Conservation (phyloP, 2,888 invertebrate species). For the Apamea epomidion region DNA sequence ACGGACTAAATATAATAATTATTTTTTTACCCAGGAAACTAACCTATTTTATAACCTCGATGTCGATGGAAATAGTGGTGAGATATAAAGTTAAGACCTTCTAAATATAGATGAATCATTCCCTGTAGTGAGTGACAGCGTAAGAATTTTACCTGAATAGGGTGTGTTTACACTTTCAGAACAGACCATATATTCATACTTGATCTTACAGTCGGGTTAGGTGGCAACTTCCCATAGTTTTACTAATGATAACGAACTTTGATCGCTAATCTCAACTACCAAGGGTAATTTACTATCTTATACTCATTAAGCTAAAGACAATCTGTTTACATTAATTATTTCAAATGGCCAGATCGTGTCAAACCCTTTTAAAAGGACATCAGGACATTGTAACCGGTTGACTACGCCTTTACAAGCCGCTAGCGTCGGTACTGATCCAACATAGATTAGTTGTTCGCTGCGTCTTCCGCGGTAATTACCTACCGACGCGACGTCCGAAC, state of each 20-base stretch:
- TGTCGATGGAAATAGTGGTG: no score
- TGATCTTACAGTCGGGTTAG: background rate
- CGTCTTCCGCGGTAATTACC: slow-evolving; percentile 74
- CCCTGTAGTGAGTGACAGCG: no score
- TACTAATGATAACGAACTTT: background rate
- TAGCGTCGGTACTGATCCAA: slow-evolving; percentile 73
- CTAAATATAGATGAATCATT: no score
- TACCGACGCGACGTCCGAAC: slow-evolving; percentile 69
- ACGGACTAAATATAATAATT: no score
- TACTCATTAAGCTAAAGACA: background rate
- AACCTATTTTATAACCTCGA: no score
- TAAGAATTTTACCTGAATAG: background rate
- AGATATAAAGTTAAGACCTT: no score
- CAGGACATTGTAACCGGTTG: slow-evolving; percentile 8
- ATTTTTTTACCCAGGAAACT: no score
- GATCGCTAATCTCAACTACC: background rate
- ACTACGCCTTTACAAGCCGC: slow-evolving; percentile 53
- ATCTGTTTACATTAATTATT: background rate
- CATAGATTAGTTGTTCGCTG: slow-evolving; percentile 81
- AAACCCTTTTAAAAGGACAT: slow-evolving; percentile 10
- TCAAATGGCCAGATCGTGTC: background rate
- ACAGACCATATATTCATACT: background rate
- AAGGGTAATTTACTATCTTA: background rate
- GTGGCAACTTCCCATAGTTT: background rate
- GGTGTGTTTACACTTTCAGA: background rate